Evolutionary conservation across 2,888 invertebrate genomes (phyloP).

Genomic region (Cataglyphis livida): DNA sequence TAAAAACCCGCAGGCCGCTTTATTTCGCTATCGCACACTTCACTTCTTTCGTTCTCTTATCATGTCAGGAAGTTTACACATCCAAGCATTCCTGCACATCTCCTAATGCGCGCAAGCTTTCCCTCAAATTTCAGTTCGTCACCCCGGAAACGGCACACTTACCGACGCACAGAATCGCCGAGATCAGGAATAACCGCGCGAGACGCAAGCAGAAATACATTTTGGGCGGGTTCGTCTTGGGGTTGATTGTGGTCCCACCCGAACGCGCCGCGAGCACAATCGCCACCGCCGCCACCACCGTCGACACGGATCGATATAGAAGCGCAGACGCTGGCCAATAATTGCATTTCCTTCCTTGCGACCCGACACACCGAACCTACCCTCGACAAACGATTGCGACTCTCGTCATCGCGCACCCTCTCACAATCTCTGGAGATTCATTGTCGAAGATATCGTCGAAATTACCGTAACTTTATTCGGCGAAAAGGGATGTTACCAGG

Average conservation of each 20-base stretch:
- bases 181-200: conserved; percentile 79
- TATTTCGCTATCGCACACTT: background rate
- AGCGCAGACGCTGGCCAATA: conserved; percentile 75
- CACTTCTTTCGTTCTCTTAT: background rate
- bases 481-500: background rate
- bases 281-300: conserved; percentile 54
- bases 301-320: conserved; percentile 79
- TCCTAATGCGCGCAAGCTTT: background rate
- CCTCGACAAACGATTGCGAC: conserved; percentile 8
- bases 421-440: background rate
- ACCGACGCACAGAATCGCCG: conserved; percentile 82
- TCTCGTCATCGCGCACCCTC: conserved; percentile 7
- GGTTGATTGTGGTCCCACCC: conserved; percentile 67
- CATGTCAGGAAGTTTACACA: conserved; percentile 7
- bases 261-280: conserved; percentile 42
- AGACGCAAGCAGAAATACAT: conserved; percentile 81
- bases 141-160: conserved; percentile 58
- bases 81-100: background rate
- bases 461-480: background rate
- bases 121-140: background rate
- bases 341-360: conserved; percentile 76
- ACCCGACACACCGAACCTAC: conserved; percentile 50
- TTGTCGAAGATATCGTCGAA: background rate
- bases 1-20: background rate
- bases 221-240: conserved; percentile 70